phyloP scores from a whole-genome alignment of 2,888 invertebrate species.

The Harpagoxenus sublaevis region DNA sequence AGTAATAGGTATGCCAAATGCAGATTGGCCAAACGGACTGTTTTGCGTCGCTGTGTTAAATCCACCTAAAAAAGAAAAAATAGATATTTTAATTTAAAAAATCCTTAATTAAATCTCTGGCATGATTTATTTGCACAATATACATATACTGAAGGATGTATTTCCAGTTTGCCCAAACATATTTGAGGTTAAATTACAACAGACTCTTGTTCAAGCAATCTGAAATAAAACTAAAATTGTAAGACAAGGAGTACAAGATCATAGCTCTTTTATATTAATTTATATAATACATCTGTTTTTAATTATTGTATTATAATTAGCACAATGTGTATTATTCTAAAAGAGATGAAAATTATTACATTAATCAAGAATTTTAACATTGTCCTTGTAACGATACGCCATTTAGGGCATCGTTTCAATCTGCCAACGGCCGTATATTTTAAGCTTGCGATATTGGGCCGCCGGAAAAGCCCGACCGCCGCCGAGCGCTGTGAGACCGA shows the following conservation, averaged over 20 bases:
- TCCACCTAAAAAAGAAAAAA: slow-evolving; percentile 81
- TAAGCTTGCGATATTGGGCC: no score
- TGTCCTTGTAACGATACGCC: no score
- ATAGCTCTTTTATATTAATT: not conserved
- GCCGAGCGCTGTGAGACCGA: no score
- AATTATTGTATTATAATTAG: not conserved
- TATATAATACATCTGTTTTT: not conserved
- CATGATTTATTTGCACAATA: slow-evolving; percentile 17
- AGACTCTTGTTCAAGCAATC: slow-evolving; percentile 12
- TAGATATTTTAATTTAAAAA: slow-evolving; percentile 40
- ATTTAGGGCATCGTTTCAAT: no score
- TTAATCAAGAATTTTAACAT: not conserved
- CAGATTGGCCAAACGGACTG: slow-evolving; percentile 87
- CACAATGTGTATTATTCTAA: not conserved
- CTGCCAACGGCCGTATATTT: no score
- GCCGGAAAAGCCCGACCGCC: no score
- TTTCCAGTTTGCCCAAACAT: slow-evolving; percentile 84
- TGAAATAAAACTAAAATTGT: slow-evolving; percentile 10
- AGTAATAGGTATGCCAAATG: slow-evolving; percentile 88
- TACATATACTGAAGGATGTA: slow-evolving; percentile 85
- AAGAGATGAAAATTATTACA: not conserved
- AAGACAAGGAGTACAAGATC: not conserved
- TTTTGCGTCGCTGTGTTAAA: slow-evolving; percentile 87
- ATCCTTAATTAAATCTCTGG: not conserved
- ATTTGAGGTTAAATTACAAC: slow-evolving; percentile 43